These are phyloP conservation scores for Myotis pilosus DNA, from an alignment of 2,797 vertebrate genomes.

Conservation along the genomic window DNA sequence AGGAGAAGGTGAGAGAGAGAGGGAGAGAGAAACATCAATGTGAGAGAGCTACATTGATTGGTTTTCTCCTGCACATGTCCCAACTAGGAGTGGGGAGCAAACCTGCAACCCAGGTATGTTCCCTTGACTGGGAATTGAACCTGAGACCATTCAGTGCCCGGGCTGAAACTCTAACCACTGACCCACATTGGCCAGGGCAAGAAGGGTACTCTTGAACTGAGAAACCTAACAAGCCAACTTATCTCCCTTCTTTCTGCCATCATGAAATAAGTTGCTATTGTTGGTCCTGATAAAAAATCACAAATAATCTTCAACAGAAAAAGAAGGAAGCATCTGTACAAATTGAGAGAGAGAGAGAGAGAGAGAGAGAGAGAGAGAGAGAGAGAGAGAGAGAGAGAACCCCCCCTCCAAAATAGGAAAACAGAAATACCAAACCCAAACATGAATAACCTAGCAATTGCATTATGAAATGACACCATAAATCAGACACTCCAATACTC, in stretches of 20 bases:
- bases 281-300: not conserved
- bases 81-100: no score
- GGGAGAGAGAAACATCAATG: no score
- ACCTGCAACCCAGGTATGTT: no score
- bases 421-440: not conserved
- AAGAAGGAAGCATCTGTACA: constrained; percentile 16
- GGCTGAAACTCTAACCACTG: no score
- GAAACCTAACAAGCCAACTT: constrained; percentile 2
- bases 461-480: not conserved
- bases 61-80: no score
- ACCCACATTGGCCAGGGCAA: not conserved
- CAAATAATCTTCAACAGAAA: not conserved
- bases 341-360: not conserved
- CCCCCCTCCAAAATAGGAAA: not conserved
- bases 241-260: not conserved
- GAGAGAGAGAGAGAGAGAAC: not conserved
- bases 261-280: not conserved
- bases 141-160: no score
- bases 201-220: constrained; percentile 40
- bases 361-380: not conserved
- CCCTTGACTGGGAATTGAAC: no score
- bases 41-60: no score
- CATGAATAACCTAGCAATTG: not conserved
- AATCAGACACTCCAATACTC: not conserved
- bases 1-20: no score